phyloP scores from a whole-genome alignment of 2,113 vertebrate genomes.

The Cinclus cinclus region DNA sequence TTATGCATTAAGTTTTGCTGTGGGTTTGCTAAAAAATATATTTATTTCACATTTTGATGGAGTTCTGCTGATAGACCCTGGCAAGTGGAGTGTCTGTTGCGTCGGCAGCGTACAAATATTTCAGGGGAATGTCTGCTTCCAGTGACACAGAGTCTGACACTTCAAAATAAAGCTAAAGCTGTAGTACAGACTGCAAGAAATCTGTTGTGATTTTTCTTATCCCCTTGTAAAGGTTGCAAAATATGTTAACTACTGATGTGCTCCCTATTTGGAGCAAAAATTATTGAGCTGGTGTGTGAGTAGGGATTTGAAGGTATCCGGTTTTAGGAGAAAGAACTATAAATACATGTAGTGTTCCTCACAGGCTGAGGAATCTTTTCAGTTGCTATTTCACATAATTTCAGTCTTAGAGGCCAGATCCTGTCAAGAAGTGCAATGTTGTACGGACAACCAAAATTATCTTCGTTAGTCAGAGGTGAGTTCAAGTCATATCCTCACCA shows the following conservation, averaged over 20 bases:
- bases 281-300: not conserved
- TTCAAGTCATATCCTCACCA: not conserved
- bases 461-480: not conserved
- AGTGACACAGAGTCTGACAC: conserved; percentile 47
- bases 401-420: not conserved
- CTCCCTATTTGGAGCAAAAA: not conserved
- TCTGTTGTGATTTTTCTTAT: conserved; percentile 8
- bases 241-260: not conserved
- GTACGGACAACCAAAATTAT: not conserved
- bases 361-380: not conserved
- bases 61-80: not conserved
- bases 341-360: not conserved
- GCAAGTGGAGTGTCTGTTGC: not conserved
- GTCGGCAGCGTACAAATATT: not conserved
- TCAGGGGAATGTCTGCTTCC: not conserved
- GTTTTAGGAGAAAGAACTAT: not conserved
- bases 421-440: not conserved
- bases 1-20: not conserved
- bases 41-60: not conserved
- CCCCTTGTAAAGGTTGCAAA: not conserved
- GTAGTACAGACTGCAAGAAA: conserved; percentile 12
- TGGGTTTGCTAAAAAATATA: not conserved
- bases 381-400: not conserved
- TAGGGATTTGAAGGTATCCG: not conserved
- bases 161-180: conserved; percentile 36